Evolutionary conservation across 2,888 invertebrate genomes (phyloP).

Genomic region (Eristalis tenax): DNA sequence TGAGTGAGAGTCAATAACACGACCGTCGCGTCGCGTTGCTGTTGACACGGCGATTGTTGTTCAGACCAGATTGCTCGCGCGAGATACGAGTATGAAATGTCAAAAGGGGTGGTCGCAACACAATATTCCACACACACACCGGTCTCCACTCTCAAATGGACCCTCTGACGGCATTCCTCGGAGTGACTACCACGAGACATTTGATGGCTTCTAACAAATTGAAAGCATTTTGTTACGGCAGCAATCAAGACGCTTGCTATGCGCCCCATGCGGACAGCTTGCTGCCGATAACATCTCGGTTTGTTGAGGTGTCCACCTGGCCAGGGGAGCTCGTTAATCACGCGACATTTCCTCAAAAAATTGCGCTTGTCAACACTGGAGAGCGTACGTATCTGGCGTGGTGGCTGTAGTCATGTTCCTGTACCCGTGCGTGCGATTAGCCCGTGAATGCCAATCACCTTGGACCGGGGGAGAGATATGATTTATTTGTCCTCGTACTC

Average conservation of each 20-base stretch:
- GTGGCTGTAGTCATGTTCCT: not conserved
- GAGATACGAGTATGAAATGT: constrained; percentile 43
- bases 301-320: constrained; percentile 40
- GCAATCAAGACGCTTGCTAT: constrained; percentile 16
- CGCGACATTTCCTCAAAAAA: constrained; percentile 51
- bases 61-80: constrained; percentile 31
- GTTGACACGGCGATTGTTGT: constrained; percentile 37
- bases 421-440: not conserved
- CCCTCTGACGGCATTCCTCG: constrained; percentile 22
- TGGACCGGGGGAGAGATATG: constrained; percentile 22
- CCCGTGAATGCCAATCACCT: constrained; percentile 36
- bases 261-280: constrained; percentile 4
- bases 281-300: constrained; percentile 36
- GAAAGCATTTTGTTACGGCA: constrained; percentile 14
- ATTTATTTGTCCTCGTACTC: constrained; percentile 10
- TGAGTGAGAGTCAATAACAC: constrained; percentile 66
- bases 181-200: constrained; percentile 7
- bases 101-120: constrained; percentile 20
- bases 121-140: constrained; percentile 13
- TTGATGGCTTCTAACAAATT: not conserved
- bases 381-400: not conserved
- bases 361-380: not conserved
- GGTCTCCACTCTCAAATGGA: constrained; percentile 16
- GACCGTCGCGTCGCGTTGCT: constrained; percentile 36
- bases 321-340: constrained; percentile 40